Conservation (phyloP, 2,113 vertebrate genomes). For the Nycticebus coucang region DNA sequence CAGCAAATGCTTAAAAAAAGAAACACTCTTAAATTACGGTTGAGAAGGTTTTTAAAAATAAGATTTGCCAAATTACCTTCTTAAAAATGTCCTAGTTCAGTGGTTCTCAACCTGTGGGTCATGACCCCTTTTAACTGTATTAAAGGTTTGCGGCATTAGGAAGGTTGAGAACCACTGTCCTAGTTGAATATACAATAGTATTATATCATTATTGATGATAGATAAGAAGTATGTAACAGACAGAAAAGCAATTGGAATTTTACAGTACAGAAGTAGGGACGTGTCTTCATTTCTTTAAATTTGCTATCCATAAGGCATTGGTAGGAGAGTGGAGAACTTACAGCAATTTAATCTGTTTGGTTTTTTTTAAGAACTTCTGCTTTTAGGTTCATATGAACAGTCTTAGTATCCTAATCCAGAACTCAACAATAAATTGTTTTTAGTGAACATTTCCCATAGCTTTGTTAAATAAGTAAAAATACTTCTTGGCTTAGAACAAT, state of each 20-base stretch:
- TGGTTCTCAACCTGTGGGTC: no score
- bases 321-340: not conserved
- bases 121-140: no score
- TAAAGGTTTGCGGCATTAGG: no score
- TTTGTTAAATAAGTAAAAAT: slow-evolving; percentile 35
- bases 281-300: not conserved
- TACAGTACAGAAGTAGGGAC: not conserved
- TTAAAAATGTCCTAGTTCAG: slow-evolving; percentile 17
- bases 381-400: not conserved
- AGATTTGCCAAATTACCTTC: slow-evolving; percentile 35
- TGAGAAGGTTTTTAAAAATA: slow-evolving; percentile 48
- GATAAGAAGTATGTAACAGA: not conserved
- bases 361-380: not conserved
- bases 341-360: not conserved
- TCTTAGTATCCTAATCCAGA: not conserved
- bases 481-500: slow-evolving; percentile 20
- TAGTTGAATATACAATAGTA: not conserved
- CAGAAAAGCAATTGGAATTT: not conserved
- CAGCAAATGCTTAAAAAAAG: not conserved
- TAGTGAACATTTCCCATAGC: not conserved
- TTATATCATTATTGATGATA: not conserved
- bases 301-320: not conserved
- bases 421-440: not conserved
- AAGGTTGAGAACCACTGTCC: not conserved
- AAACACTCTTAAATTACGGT: slow-evolving; percentile 36